Evolutionary conservation across 1,140 invertebrate species (phyloP), one percentile per base, ranked within the genome.

Genomic region (Drosophila littoralis): DNA sequence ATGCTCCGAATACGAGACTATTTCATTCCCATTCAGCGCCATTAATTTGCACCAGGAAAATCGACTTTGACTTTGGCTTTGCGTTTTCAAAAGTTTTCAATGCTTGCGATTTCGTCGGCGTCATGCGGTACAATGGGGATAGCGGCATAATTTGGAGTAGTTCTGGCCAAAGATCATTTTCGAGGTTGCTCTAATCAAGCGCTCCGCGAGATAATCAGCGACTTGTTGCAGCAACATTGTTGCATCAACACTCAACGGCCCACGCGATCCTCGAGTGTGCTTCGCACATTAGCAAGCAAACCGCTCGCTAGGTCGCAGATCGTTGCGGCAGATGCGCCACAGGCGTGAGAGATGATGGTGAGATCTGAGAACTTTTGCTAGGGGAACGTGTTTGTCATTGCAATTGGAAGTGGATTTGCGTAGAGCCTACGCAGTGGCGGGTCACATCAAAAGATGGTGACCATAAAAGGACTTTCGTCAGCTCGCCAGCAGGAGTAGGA

Each of bases 261-360:
- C 79, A 86, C 82, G 79, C 81, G 36, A 40, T 52, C 67, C 55
- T 52, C 58, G 32, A 84, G 33, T 55, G 43, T 38, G 33, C 68
- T 73, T 81, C 57, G 61, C 82, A 86, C 78, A 88, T 82, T 82
- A 77, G 65, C 79, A 73, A 60, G 13, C 71, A 75, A 60, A 64
- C 46, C 59, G 59, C 66, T 77, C 55, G 51, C 28, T 60, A 76
- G 48, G 57, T 72, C 50, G 28, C 60, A 57, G 61, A 67, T 77
- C 58, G 22, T 63, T 66, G 82, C 78, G 71, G 82, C 75, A 81
- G 78, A 86, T 86, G 77, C 76, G 66, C 72, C 59, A 63, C 68
- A 67, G 77, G 64, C 45, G 77, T 75, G 79, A 86, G 60, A 75
- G 66, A 75, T 71, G 67, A 54, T 73, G 43, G 55, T 33, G 22